Percentiles rank a stretch among this genome's conserved stretches.
These are phyloP conservation scores for Thereva unica DNA, from an alignment of 2,888 invertebrate species.

Conservation along the genomic window DNA sequence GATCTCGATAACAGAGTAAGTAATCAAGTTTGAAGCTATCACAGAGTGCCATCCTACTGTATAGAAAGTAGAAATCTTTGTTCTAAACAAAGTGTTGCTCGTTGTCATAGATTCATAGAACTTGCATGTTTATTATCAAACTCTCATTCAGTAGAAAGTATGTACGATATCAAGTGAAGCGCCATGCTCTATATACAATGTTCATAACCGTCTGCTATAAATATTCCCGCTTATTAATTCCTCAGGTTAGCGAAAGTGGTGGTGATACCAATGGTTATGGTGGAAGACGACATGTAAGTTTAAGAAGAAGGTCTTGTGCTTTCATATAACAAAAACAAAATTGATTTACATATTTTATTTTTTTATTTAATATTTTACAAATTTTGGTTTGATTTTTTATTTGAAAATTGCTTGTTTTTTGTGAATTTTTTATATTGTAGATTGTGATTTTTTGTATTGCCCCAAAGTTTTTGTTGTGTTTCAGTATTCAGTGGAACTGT, in stretches of 20 bases:
- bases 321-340: background rate
- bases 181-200: too few species aligned
- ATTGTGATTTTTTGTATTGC: background rate
- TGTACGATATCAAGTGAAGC: too few species aligned
- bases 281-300: constrained; percentile 38
- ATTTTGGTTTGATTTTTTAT: background rate
- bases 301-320: background rate
- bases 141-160: too few species aligned
- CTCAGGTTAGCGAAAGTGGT: constrained; percentile 34
- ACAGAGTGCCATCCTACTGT: too few species aligned
- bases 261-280: constrained; percentile 17
- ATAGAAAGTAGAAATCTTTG: too few species aligned
- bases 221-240: constrained; percentile 36
- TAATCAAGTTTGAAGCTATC: constrained; percentile 39
- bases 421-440: background rate
- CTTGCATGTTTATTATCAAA: too few species aligned
- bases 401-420: background rate
- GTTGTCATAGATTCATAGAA: too few species aligned
- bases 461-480: background rate
- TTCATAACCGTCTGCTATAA: too few species aligned
- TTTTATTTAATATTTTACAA: constrained; percentile 2
- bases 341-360: constrained; percentile 3
- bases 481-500: too few species aligned
- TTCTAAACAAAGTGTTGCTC: too few species aligned
- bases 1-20: constrained; percentile 80